Conservation (phyloP, 2,113 vertebrate species). For the Dromaius novaehollandiae region DNA sequence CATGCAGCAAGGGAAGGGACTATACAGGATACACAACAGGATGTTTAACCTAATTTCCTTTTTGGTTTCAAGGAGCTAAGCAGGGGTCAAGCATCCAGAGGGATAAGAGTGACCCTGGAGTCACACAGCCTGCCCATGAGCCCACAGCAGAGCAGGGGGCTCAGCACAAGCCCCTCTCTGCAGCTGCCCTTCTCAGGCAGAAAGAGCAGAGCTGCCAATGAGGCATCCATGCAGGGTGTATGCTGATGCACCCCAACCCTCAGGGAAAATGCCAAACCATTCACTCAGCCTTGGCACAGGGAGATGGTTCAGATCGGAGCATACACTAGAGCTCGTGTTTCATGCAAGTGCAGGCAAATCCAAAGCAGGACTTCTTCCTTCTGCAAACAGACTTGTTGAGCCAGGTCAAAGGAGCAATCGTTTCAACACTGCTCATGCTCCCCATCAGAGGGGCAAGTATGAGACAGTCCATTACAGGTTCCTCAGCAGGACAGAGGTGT, state of each 20-base stretch:
- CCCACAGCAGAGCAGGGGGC: not conserved
- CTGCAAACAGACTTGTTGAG: not conserved
- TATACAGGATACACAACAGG: not conserved
- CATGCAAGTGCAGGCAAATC: slow-evolving; percentile 38
- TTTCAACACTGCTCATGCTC: not conserved
- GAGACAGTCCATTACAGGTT: not conserved
- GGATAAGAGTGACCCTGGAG: not conserved
- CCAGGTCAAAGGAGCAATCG: not conserved
- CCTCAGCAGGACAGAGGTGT: fast-evolving
- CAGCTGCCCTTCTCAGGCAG: not conserved
- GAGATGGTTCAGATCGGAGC: not conserved
- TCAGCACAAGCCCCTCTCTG: fast-evolving
- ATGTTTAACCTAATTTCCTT: not conserved
- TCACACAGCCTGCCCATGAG: not conserved
- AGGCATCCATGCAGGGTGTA: fast-evolving
- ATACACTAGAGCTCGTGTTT: not conserved
- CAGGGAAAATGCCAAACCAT: not conserved
- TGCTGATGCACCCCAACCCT: not conserved
- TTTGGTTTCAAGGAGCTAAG: slow-evolving; percentile 1
- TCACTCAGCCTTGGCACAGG: not conserved
- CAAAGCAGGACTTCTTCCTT: not conserved
- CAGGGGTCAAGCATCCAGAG: not conserved
- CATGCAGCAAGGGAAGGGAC: not conserved
- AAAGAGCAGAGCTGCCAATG: not conserved
- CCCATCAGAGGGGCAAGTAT: not conserved